Conservation (phyloP, 30 jellyfish, hydroid and myxozoan species). For the Cassiopea xamachana region DNA sequence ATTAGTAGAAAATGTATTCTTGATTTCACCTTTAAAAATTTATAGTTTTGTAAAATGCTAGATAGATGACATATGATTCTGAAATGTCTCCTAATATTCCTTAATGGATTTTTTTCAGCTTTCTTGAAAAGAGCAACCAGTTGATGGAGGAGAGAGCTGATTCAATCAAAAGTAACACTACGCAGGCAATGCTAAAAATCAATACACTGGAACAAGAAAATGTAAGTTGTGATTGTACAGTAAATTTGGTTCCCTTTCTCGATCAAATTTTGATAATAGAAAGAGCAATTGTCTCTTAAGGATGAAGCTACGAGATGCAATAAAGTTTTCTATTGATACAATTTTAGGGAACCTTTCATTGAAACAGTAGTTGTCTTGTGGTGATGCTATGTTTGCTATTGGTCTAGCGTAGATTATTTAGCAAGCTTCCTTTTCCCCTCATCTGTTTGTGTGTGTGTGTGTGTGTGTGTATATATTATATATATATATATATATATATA, state of each 20-base stretch:
- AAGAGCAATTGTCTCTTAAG: background rate
- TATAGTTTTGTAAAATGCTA: too few relatives aligned
- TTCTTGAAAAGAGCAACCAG: conserved; percentile 82
- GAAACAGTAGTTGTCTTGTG: too few relatives aligned
- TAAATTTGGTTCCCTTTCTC: background rate
- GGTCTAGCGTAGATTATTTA: too few relatives aligned
- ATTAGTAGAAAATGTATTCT: too few relatives aligned
- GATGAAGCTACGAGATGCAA: background rate
- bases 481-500: too few relatives aligned
- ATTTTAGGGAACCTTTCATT: background rate
- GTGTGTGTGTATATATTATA: too few relatives aligned
- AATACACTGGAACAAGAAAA: conserved; percentile 69
- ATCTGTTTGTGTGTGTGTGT: too few relatives aligned
- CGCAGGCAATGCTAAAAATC: conserved; percentile 78
- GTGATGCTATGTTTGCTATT: too few relatives aligned
- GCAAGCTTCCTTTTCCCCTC: too few relatives aligned
- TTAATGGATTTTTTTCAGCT: conserved; percentile 24
- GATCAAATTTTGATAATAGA: background rate
- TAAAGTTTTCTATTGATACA: background rate
- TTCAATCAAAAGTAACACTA: conserved; percentile 69
- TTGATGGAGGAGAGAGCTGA: conserved; percentile 86
- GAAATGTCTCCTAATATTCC: too few relatives aligned
- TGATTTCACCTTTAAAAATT: too few relatives aligned
- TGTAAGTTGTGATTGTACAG: conserved; percentile 45
- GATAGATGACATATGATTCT: too few relatives aligned